Evolutionary conservation across 1,140 invertebrate species (phyloP), one percentile per base, ranked within the genome.

Genomic region (Drosophila oshimai): DNA sequence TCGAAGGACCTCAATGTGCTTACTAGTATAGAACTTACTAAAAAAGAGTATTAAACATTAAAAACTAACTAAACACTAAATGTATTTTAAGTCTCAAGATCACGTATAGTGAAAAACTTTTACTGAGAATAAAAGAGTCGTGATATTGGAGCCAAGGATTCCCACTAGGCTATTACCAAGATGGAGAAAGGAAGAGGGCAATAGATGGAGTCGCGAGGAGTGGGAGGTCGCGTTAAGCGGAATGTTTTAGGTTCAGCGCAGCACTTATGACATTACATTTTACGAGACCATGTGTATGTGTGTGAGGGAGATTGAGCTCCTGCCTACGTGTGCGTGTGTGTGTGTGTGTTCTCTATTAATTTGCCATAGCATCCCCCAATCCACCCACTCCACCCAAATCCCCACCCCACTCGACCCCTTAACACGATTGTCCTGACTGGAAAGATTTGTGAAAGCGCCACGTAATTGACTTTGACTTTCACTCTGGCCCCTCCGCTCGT

Each of bases 201-300:
- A 68, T 79, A 49, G 76, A 55, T 76, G 41, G 26, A 64, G 33
- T 49, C 31, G 42, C 64, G 47, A 55, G 37, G 44, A 36, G 53
- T 49, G 71, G 62, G 36, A 49, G 61, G 33, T 49, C 64, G 74
- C 84, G 80, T 79, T 84, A 80, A 80, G 81, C 80, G 71, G 49
- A 84, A 84, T 80, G 75, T 80, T 84, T 84, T 84, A 84, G 80
- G 80, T 79, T 86, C 80, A 80, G 62, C 44, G 62, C 44, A 67
- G 80, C 80, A 84, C 80, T 86, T 84, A 84, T 84, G 80, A 86
- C 80, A 84, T 84, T 84, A 84, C 80, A 84, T 84, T 84, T 84
- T 86, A 86, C 70, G 75, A 55, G 26, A 29, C 47, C 45, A 29
- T 29, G 39, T 55, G 50, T 24, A 26, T 22, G 51, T 47, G 31